These are phyloP conservation scores for Oreochromis niloticus DNA, from an alignment of 2,113 vertebrate genomes.

Conservation along the genomic window DNA sequence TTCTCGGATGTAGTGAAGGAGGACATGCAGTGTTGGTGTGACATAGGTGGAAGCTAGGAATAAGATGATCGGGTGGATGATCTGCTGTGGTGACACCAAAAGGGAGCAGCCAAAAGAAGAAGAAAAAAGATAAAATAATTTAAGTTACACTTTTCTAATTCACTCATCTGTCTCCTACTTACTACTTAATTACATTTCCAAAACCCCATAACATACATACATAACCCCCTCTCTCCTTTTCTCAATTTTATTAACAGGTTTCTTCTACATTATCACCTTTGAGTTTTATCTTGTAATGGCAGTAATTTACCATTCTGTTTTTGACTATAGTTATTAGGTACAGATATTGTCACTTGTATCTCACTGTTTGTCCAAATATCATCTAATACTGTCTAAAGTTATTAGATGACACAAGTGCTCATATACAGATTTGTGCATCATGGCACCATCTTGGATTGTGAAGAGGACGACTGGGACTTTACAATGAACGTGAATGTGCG, in stretches of 20 bases:
- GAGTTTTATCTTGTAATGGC: background rate
- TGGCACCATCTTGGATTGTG: conserved; percentile 86
- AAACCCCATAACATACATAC: background rate
- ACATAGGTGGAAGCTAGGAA: background rate
- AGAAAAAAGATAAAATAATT: background rate
- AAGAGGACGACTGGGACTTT: conserved; percentile 91
- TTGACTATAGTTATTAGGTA: background rate
- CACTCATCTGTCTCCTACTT: background rate
- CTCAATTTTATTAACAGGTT: conserved; percentile 23
- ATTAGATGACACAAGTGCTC: background rate
- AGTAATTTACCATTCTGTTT: background rate
- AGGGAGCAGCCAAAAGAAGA: too few relatives aligned
- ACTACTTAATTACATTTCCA: conserved; percentile 11
- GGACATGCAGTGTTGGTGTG: background rate
- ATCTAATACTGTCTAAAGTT: background rate
- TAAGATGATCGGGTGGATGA: background rate
- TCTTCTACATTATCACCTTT: background rate
- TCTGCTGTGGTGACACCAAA: background rate
- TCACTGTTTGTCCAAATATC: background rate
- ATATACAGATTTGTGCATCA: conserved; percentile 85
- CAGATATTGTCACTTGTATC: background rate
- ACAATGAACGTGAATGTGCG: conserved; percentile 88
- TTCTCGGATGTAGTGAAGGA: background rate
- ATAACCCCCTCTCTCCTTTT: conserved; percentile 21
- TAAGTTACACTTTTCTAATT: background rate